Evolutionary conservation across 2,797 vertebrate genomes (phyloP).

Genomic region (Syngnathus rostellatus): DNA sequence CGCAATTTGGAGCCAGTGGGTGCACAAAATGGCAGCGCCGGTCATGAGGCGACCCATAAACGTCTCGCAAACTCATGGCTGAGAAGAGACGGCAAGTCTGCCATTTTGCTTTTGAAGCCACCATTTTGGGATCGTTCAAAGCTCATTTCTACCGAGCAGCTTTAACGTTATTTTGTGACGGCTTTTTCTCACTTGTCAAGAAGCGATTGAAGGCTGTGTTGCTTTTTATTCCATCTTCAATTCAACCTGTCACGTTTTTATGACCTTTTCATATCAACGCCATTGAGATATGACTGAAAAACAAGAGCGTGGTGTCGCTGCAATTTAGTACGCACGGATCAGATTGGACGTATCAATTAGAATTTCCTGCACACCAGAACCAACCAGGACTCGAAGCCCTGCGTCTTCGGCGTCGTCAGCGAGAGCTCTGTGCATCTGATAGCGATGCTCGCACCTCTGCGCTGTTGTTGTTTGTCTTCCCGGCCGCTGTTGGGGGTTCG

Average conservation of each 20-base stretch:
- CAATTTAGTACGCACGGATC: background rate
- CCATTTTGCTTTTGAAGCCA: background rate
- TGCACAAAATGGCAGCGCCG: background rate
- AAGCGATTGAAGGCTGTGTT: background rate
- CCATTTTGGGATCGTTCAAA: background rate
- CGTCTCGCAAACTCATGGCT: background rate
- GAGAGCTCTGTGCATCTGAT: background rate
- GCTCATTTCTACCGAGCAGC: background rate
- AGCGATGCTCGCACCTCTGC: background rate
- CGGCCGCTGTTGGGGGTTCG: background rate
- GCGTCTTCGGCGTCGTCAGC: background rate
- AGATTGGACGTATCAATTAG: background rate
- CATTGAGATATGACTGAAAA: background rate
- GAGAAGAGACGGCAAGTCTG: background rate
- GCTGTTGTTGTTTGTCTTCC: background rate
- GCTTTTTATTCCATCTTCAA: background rate
- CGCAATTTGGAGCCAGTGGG: background rate
- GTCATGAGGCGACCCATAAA: background rate
- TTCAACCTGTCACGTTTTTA: background rate
- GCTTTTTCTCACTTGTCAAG: background rate
- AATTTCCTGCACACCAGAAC: background rate
- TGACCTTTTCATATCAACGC: background rate
- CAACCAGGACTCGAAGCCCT: background rate
- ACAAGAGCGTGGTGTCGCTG: background rate
- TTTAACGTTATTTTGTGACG: background rate